A percentile compares a stretch with the other conserved stretches of the same genome.
phyloP scores from a whole-genome alignment of 2,888 invertebrate genomes.

The Morinoia aosen region DNA sequence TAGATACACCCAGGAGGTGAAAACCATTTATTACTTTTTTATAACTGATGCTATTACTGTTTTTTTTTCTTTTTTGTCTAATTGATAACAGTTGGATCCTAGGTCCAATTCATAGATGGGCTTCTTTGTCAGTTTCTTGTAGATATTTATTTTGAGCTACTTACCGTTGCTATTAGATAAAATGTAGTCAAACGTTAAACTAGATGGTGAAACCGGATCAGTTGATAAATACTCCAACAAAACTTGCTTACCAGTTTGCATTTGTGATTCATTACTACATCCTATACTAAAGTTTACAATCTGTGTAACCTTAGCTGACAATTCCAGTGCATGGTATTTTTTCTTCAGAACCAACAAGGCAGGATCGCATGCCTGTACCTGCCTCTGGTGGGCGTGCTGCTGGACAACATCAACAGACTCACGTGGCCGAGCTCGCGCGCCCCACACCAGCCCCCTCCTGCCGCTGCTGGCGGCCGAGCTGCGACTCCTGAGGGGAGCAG shows the following conservation, averaged over 20 bases:
- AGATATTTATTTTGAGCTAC: no score
- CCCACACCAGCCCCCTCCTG: conserved; percentile 44
- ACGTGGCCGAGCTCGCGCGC: conserved; percentile 70
- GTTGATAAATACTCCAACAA: neutral
- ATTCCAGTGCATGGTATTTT: neutral
- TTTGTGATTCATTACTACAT: neutral
- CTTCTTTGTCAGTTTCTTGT: no score
- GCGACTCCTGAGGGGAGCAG: conserved; percentile 75
- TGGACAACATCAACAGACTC: conserved; percentile 88
- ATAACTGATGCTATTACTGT: neutral
- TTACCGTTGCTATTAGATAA: no score
- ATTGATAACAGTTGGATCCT: neutral
- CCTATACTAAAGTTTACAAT: neutral
- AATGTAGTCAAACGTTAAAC: no score
- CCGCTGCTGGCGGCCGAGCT: neutral
- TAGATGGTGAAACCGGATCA: no score
- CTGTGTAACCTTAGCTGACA: neutral
- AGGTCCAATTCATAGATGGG: neutral
- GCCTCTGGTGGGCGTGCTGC: conserved; percentile 89
- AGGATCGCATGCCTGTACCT: conserved; percentile 91
- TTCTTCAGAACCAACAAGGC: conserved; percentile 79
- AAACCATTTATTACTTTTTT: conserved; percentile 40
- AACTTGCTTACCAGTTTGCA: neutral
- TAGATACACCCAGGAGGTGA: conserved; percentile 84
- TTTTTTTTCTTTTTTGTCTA: neutral